These are phyloP conservation scores for Streptopelia turtur DNA, from an alignment of 2,797 vertebrate genomes.

Conservation along the genomic window DNA sequence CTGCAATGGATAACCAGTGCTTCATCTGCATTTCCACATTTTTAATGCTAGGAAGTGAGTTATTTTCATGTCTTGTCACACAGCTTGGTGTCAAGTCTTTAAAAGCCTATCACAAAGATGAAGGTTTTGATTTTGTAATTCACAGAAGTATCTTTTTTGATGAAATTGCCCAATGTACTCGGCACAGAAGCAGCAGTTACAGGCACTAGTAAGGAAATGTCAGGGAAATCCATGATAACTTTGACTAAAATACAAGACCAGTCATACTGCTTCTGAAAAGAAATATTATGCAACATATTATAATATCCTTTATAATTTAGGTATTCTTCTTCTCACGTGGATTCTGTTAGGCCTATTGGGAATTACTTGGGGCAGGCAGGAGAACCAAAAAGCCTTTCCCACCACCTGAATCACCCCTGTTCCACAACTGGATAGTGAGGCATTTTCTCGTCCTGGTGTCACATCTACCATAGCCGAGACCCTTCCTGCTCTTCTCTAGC, in stretches of 20 bases:
- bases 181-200: neutral
- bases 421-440: neutral
- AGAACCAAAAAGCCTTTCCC: neutral
- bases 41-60: neutral
- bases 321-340: rapidly evolving
- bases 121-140: neutral
- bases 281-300: neutral
- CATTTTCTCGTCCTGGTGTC: neutral
- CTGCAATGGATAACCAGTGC: neutral
- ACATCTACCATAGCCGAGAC: neutral
- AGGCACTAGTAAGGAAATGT: neutral
- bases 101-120: neutral
- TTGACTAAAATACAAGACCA: neutral
- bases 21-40: neutral
- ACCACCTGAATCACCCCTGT: neutral
- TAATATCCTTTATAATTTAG: neutral
- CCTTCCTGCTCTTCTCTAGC: neutral
- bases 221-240: neutral
- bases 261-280: neutral
- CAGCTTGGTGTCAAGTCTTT: neutral
- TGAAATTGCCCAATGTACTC: neutral
- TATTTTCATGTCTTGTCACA: neutral
- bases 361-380: neutral
- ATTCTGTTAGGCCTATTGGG: neutral
- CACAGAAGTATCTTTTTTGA: neutral